Conservation (phyloP, 2,797 vertebrate genomes). For the Eupleurogrammus muticus region DNA sequence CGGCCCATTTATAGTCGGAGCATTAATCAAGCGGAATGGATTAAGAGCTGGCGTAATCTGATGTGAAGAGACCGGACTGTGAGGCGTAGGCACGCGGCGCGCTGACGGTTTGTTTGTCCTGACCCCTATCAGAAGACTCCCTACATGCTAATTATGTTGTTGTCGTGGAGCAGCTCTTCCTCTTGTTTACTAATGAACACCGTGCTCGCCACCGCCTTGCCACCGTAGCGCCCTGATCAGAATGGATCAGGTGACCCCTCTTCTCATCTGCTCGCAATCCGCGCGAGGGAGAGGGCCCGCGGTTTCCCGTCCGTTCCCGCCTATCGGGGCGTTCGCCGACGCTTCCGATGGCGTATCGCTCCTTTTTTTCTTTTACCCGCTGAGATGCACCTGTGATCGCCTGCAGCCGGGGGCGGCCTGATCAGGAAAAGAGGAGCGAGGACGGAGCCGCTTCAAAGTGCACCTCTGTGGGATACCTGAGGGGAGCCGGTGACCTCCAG, state of each 20-base stretch:
- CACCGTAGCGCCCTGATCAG: slow-evolving; percentile 79
- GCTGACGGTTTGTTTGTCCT: slow-evolving; percentile 54
- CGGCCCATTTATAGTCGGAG: slow-evolving; percentile 44
- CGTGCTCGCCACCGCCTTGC: slow-evolving; percentile 67
- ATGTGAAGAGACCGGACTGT: slow-evolving; percentile 39
- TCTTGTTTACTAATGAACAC: slow-evolving; percentile 83
- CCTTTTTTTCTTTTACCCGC: slow-evolving; percentile 57
- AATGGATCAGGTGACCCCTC: slow-evolving; percentile 81
- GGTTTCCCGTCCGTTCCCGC: slow-evolving; percentile 57
- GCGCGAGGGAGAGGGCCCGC: slow-evolving; percentile 45
- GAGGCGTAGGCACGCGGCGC: slow-evolving; percentile 37
- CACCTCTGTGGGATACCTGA: slow-evolving; percentile 67
- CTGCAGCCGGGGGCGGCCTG: slow-evolving; percentile 18
- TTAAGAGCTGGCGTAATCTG: slow-evolving; percentile 38
- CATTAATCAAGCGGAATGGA: slow-evolving; percentile 46
- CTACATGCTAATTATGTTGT: slow-evolving; percentile 81
- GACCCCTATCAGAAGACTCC: slow-evolving; percentile 74
- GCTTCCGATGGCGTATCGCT: slow-evolving; percentile 52
- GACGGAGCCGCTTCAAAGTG: slow-evolving; percentile 57
- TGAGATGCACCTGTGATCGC: slow-evolving; percentile 64
- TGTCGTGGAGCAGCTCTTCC: slow-evolving; percentile 68
- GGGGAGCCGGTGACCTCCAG: slow-evolving; percentile 71
- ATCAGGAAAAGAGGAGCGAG: slow-evolving; percentile 35
- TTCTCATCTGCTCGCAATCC: slow-evolving; percentile 59
- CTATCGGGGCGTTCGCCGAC: slow-evolving; percentile 57